phyloP scores from a whole-genome alignment of 2,797 vertebrate genomes.

The Erethizon dorsatum region DNA sequence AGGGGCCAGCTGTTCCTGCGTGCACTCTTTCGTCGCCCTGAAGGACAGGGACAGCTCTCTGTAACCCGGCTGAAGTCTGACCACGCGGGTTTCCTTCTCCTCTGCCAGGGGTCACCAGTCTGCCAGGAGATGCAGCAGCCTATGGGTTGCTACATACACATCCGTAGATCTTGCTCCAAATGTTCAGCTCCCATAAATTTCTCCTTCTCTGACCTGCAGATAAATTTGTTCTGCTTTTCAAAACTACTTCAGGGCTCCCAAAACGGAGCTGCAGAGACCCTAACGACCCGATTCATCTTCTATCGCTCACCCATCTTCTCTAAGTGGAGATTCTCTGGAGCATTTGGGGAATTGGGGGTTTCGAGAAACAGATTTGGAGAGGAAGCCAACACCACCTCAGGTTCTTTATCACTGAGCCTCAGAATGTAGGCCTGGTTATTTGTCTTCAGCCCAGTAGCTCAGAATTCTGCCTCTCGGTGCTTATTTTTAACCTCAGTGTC shows the following conservation, averaged over 20 bases:
- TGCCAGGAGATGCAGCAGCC: background rate
- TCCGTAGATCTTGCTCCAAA: slow-evolving; percentile 5
- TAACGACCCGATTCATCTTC: background rate
- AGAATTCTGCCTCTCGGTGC: background rate
- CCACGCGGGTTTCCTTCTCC: background rate
- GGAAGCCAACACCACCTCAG: background rate
- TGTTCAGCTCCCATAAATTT: background rate
- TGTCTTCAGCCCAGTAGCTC: background rate
- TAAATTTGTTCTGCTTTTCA: slow-evolving; percentile 45
- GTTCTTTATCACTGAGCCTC: background rate
- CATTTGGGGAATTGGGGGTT: background rate
- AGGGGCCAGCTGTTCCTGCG: background rate
- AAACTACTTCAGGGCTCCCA: background rate
- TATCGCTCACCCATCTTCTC: background rate
- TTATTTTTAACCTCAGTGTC: background rate
- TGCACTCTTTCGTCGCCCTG: too few relatives aligned
- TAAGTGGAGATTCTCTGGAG: background rate
- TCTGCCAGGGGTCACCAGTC: background rate
- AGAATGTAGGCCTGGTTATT: background rate
- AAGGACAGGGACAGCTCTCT: background rate
- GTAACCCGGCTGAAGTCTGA: background rate
- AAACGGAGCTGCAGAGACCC: background rate
- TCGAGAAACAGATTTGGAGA: background rate
- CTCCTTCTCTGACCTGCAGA: background rate
- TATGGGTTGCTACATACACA: background rate